phyloP scores from a whole-genome alignment of 2,113 vertebrate genomes.

The Sceloporus undulatus region DNA sequence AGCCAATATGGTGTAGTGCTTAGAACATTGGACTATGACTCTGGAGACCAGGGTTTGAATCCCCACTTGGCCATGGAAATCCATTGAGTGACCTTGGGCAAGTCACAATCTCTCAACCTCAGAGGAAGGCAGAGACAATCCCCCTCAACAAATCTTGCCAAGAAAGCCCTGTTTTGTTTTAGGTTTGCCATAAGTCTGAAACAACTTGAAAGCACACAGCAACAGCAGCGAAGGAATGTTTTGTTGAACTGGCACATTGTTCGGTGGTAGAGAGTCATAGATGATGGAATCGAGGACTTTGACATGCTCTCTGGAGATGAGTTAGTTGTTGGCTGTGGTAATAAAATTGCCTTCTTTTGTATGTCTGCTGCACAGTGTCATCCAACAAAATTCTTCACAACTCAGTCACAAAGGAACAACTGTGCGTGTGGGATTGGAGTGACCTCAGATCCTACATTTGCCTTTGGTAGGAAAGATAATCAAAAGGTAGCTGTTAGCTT shows the following conservation, averaged over 20 bases:
- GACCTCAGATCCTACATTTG: background rate
- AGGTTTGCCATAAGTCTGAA: no score
- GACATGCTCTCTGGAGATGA: background rate
- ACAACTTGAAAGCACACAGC: no score
- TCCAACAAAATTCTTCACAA: background rate
- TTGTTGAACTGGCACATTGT: constrained; percentile 26
- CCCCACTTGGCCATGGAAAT: no score
- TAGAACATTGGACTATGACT: no score
- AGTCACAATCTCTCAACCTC: no score
- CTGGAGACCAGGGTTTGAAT: no score
- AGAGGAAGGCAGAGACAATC: no score
- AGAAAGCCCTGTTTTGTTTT: no score
- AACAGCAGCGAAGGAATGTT: constrained; percentile 7
- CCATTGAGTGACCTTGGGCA: no score
- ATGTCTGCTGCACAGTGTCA: background rate
- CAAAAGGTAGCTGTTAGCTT: no score
- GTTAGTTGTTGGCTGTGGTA: background rate
- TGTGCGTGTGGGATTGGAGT: background rate
- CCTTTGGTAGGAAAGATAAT: background rate
- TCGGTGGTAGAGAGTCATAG: background rate
- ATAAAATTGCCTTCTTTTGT: background rate
- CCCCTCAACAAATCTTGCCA: no score
- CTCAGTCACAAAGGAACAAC: background rate
- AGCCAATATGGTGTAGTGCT: no score
- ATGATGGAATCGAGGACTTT: background rate